These are phyloP conservation scores for Amitus sp. DNA, from an alignment of 2,888 invertebrate genomes.

Conservation along the genomic window DNA sequence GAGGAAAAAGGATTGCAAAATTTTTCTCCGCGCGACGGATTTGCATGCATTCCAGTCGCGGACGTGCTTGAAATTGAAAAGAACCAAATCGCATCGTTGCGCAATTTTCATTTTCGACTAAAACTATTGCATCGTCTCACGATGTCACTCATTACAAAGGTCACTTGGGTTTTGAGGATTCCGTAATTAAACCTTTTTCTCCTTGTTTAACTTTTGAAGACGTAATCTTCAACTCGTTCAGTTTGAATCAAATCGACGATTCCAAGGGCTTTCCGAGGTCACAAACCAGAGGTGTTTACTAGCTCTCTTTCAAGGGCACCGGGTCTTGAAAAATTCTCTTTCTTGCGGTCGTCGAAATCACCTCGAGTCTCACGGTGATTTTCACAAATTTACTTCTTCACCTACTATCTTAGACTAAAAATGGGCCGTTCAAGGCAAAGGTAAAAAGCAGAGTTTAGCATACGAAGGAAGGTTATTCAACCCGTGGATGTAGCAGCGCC, in stretches of 20 bases:
- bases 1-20: not conserved
- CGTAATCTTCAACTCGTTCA: too few relatives aligned
- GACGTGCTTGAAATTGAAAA: not conserved
- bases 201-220: too few relatives aligned
- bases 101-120: not conserved
- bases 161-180: too few relatives aligned
- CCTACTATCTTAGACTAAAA: slow-evolving; percentile 20
- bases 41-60: not conserved
- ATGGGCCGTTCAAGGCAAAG: slow-evolving; percentile 41
- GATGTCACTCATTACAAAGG: not conserved
- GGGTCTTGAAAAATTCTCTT: not conserved
- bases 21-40: not conserved
- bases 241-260: too few relatives aligned
- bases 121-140: not conserved
- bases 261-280: too few relatives aligned
- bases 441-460: slow-evolving; percentile 50
- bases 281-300: too few relatives aligned
- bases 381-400: slow-evolving; percentile 21
- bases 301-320: too few relatives aligned
- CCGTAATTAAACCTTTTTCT: not conserved
- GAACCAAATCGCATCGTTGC: not conserved
- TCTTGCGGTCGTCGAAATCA: too few relatives aligned
- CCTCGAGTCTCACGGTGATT: too few relatives aligned
- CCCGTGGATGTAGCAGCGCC: slow-evolving; percentile 50
- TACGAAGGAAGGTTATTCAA: slow-evolving; percentile 61